Evolutionary conservation across 2,888 invertebrate genomes (phyloP).

Genomic region (Eupsilia transversa): DNA sequence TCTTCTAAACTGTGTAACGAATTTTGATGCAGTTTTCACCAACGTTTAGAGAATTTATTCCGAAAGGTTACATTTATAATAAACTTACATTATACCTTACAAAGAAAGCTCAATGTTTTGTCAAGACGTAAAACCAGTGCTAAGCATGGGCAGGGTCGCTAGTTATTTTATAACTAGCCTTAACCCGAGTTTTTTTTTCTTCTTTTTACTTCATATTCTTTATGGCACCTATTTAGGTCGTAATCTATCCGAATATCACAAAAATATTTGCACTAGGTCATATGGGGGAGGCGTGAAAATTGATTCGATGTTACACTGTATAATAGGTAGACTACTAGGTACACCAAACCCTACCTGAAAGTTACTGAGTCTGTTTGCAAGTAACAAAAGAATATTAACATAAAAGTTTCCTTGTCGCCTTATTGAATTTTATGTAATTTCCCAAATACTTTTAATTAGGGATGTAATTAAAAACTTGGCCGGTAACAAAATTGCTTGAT

Average conservation of each 20-base stretch:
- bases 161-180: too few species aligned
- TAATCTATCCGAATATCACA: too few species aligned
- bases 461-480: slow-evolving; percentile 39
- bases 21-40: not conserved
- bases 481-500: slow-evolving; percentile 36
- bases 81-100: not conserved
- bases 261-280: too few species aligned
- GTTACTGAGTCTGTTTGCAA: not conserved
- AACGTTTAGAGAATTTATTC: not conserved
- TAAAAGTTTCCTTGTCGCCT: slow-evolving; percentile 20
- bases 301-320: too few species aligned
- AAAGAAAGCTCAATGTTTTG: not conserved
- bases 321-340: not conserved
- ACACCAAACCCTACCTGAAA: slow-evolving; percentile 11
- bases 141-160: too few species aligned
- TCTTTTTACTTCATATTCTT: too few species aligned
- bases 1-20: not conserved
- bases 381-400: slow-evolving; percentile 25
- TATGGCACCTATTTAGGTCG: too few species aligned
- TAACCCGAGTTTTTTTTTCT: too few species aligned
- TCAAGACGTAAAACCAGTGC: not conserved
- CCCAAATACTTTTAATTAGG: slow-evolving; percentile 53
- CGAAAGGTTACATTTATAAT: not conserved
- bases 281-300: too few species aligned
- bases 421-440: slow-evolving; percentile 46